phyloP scores from a whole-genome alignment of 1,140 invertebrate species.

The Drosophila triauraria region DNA sequence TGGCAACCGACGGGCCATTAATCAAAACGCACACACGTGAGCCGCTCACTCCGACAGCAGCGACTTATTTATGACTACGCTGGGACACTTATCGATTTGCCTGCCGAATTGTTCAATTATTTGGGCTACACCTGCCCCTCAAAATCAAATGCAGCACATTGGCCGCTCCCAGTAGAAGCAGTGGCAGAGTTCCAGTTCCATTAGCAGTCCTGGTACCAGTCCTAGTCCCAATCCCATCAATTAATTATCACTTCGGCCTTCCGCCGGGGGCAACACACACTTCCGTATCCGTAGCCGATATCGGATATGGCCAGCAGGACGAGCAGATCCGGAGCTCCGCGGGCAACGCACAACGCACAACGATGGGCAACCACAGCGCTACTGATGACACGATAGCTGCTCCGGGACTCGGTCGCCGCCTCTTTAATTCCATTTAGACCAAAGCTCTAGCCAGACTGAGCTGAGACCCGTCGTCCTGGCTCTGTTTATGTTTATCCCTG shows the following conservation, averaged over 20 bases:
- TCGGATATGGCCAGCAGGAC: conserved; percentile 21
- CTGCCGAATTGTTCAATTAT: conserved; percentile 68
- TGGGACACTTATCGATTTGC: conserved; percentile 73
- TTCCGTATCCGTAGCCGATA: conserved; percentile 22
- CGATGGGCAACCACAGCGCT: conserved; percentile 54
- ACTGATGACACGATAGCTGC: conserved; percentile 68
- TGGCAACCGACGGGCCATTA: conserved; percentile 37
- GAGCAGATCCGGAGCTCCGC: conserved; percentile 39
- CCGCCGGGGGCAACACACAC: conserved; percentile 30
- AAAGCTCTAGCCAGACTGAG: conserved; percentile 37
- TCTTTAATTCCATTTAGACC: conserved; percentile 72
- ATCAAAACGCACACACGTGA: conserved; percentile 68
- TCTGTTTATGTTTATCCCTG: conserved; percentile 81
- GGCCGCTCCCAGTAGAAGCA: neutral
- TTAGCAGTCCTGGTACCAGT: neutral
- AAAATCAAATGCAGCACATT: conserved; percentile 26
- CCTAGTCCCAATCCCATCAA: conserved; percentile 21
- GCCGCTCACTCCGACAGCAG: conserved; percentile 16
- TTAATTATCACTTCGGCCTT: conserved; percentile 48
- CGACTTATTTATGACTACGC: conserved; percentile 63
- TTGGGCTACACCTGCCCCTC: conserved; percentile 16
- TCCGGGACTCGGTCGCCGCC: conserved; percentile 35
- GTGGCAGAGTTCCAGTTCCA: neutral
- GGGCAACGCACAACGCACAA: conserved; percentile 49
- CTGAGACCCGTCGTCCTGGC: conserved; percentile 43